Evolutionary conservation across 2,797 vertebrate genomes (phyloP), one percentile per base, ranked within the genome.

Genomic region (Tympanoctomys barrerae): DNA sequence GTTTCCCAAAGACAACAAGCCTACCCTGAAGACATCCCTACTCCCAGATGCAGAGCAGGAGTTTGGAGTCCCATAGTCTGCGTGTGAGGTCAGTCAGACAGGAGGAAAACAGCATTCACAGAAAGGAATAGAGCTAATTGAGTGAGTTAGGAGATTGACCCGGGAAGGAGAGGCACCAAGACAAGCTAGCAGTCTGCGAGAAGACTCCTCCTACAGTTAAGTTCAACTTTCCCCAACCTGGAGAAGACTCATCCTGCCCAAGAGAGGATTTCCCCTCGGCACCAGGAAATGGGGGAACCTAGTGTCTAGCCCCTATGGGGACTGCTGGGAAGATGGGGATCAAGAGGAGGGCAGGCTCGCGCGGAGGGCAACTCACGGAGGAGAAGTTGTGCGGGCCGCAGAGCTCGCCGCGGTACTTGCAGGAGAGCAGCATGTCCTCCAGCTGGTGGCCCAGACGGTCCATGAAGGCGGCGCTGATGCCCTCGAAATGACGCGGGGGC

Each of bases 311-410:
- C 80, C 18, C 5, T 16, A 18, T 18, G 28, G 31, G 10, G 89
- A 26, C 75, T 26, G 81, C 62, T 0, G 31, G 66, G 87, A 75
- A 57, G 49, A 1, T 1, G 24, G 82, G 46, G 16, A 36, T 9
- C 28, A 49, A 4, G 6, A 19, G 2, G 39, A 21, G 77, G 70
- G 28, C 33, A 5, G 62, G 92, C 16, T 78, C 19, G 85, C 90
- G 94, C 91, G 64, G 24, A 71, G 85, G 90, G 78, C 10, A 96
- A 99, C 99, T 99, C 99, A 99, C 99, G 66, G 99, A 99, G 73
- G 99, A 99, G 99, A 99, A 99, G 99, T 99, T 99, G 98, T 99
- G 99, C 28, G 99, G 99, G 2, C 99, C 99, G 86, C 99, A 99
- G 66, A 98, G 98, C 97, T 99, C 99, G 92, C 99, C 99, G 94